Conservation (phyloP, 2,888 invertebrate genomes). For the Plagodis dolabraria region DNA sequence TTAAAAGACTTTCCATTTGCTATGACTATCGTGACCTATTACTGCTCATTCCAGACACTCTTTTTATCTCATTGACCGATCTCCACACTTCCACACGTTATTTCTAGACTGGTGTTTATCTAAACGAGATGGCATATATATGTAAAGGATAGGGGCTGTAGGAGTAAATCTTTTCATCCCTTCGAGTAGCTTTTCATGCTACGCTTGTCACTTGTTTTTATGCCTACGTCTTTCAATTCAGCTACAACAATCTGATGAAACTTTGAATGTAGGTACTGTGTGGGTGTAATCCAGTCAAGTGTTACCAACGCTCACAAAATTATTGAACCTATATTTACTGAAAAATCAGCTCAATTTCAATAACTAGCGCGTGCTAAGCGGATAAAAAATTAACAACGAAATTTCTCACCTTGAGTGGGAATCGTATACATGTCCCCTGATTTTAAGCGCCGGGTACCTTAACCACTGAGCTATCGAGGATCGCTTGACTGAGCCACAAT, state of each 20-base stretch:
- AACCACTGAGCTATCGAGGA: no score
- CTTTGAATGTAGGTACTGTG: background rate
- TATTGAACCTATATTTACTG: no score
- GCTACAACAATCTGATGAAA: background rate
- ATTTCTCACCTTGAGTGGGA: no score
- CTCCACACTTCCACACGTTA: slow-evolving; percentile 13
- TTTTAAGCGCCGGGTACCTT: no score
- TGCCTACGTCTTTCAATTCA: slow-evolving; percentile 11
- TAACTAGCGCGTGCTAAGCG: no score
- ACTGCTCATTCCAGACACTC: slow-evolving; percentile 19
- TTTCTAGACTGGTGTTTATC: slow-evolving; percentile 20
- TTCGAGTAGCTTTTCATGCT: slow-evolving; percentile 14
- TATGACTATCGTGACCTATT: slow-evolving; percentile 8
- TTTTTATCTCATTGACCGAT: slow-evolving; percentile 25
- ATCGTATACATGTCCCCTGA: no score
- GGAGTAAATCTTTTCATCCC: slow-evolving; percentile 25
- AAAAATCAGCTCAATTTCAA: no score
- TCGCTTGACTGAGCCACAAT: no score
- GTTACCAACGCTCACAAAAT: no score
- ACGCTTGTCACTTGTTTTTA: slow-evolving; percentile 13
- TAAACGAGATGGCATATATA: slow-evolving; percentile 16
- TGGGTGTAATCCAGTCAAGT: background rate
- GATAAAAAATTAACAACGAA: no score
- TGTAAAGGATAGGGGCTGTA: slow-evolving; percentile 13
- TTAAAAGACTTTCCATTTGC: slow-evolving; percentile 6